Evolutionary conservation across 1,140 invertebrate species (phyloP).

Genomic region (Pygmarrhopalites habei): DNA sequence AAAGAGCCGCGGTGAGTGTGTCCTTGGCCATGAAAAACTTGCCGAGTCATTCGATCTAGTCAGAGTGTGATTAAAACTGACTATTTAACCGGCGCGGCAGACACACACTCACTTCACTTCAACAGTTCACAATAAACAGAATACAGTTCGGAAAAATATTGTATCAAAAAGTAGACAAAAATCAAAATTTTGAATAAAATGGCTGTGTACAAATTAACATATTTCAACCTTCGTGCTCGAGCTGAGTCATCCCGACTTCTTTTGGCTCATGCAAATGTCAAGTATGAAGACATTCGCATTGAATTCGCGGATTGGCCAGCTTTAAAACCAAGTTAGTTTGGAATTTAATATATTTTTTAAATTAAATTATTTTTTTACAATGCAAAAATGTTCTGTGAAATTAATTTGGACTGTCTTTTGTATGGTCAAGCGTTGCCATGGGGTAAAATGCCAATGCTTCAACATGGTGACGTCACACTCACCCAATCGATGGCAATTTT

Average conservation of each 20-base stretch:
- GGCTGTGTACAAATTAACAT: constrained; percentile 48
- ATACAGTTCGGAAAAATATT: not conserved
- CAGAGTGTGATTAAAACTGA: too few relatives aligned
- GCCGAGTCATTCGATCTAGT: too few relatives aligned
- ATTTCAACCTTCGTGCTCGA: constrained; percentile 60
- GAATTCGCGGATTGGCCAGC: constrained; percentile 46
- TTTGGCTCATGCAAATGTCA: constrained; percentile 54
- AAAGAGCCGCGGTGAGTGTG: too few relatives aligned
- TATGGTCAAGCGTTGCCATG: constrained; percentile 57
- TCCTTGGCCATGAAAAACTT: too few relatives aligned
- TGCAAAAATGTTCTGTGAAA: too few relatives aligned
- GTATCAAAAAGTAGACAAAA: not conserved
- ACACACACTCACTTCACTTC: too few relatives aligned
- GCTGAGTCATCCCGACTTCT: constrained; percentile 61
- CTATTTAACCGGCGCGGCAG: too few relatives aligned
- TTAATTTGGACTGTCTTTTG: too few relatives aligned
- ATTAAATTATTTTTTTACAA: too few relatives aligned
- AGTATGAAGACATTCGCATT: constrained; percentile 59
- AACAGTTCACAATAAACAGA: too few relatives aligned
- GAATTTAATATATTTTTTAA: too few relatives aligned
- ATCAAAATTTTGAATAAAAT: not conserved
- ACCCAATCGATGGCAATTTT: constrained; percentile 58
- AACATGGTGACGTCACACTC: constrained; percentile 57
- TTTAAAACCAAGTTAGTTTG: constrained; percentile 46
- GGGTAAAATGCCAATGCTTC: constrained; percentile 59